phyloP scores from a whole-genome alignment of 2,888 invertebrate genomes.

The Nowickia ferox region DNA sequence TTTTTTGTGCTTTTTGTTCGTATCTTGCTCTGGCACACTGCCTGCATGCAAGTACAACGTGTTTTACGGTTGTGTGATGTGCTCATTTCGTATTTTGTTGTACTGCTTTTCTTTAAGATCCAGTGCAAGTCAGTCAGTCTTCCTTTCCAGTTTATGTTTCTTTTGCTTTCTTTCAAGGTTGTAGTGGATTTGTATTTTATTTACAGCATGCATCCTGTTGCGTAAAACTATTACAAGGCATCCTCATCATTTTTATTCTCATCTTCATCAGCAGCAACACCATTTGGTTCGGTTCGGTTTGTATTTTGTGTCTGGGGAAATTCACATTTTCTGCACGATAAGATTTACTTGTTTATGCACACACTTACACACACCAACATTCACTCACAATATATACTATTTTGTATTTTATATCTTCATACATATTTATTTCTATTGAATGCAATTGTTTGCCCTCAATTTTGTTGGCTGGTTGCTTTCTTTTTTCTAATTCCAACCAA shows the following conservation, averaged over 20 bases:
- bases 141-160: constrained; percentile 45
- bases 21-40: constrained; percentile 1
- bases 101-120: constrained; percentile 48
- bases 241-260: constrained; percentile 47
- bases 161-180: constrained; percentile 60
- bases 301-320: constrained; percentile 80
- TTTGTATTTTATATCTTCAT: constrained; percentile 12
- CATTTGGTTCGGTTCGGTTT: constrained; percentile 61
- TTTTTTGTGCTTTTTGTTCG: constrained; percentile 45
- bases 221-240: constrained; percentile 44
- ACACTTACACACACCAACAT: constrained; percentile 1
- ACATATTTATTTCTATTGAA: constrained; percentile 56
- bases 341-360: constrained; percentile 79
- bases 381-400: constrained; percentile 16
- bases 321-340: constrained; percentile 82
- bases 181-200: constrained; percentile 55
- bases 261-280: constrained; percentile 51
- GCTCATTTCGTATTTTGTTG: constrained; percentile 19
- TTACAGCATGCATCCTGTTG: constrained; percentile 64
- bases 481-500: background rate
- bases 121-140: constrained; percentile 36
- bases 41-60: constrained; percentile 23
- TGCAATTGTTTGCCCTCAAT: constrained; percentile 13
- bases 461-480: background rate
- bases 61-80: constrained; percentile 39